phyloP scores from a whole-genome alignment of 2,113 vertebrate genomes.

The Trogon melanurus region DNA sequence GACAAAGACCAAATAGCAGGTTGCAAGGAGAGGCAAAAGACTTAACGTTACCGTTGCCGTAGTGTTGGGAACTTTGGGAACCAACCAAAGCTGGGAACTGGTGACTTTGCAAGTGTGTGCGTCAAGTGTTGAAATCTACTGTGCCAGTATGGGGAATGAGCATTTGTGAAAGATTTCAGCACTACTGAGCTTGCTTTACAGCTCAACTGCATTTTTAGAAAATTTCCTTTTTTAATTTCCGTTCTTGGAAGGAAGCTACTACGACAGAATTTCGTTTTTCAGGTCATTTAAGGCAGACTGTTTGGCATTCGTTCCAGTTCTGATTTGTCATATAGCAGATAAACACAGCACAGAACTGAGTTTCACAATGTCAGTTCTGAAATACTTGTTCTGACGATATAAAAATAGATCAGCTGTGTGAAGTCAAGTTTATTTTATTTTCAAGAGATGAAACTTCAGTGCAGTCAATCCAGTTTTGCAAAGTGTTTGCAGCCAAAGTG shows the following conservation, averaged over 20 bases:
- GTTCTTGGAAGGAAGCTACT: conserved; percentile 62
- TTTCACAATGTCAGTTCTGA: conserved; percentile 61
- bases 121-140: not conserved
- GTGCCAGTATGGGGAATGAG: not conserved
- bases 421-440: conserved; percentile 58
- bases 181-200: not conserved
- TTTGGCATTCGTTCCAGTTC: conserved; percentile 21
- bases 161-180: not conserved
- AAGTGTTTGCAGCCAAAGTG: conserved; percentile 5
- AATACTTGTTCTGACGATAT: conserved; percentile 34
- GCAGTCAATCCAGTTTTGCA: conserved; percentile 36
- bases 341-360: conserved; percentile 20
- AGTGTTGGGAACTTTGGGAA: not conserved
- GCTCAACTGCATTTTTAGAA: conserved; percentile 44
- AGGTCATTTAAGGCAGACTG: conserved; percentile 37
- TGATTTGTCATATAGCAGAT: conserved; percentile 56
- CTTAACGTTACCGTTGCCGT: not conserved
- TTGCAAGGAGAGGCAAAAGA: not conserved
- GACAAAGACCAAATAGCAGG: not conserved
- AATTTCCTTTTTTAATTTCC: conserved; percentile 15
- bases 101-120: not conserved
- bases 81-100: not conserved
- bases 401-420: conserved; percentile 63
- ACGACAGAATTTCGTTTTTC: not conserved
- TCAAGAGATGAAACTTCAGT: conserved; percentile 16